Percentiles rank a stretch among this genome's conserved stretches.
These are phyloP conservation scores for Cyclura pinguis DNA, from an alignment of 2,797 vertebrate genomes.

Conservation along the genomic window DNA sequence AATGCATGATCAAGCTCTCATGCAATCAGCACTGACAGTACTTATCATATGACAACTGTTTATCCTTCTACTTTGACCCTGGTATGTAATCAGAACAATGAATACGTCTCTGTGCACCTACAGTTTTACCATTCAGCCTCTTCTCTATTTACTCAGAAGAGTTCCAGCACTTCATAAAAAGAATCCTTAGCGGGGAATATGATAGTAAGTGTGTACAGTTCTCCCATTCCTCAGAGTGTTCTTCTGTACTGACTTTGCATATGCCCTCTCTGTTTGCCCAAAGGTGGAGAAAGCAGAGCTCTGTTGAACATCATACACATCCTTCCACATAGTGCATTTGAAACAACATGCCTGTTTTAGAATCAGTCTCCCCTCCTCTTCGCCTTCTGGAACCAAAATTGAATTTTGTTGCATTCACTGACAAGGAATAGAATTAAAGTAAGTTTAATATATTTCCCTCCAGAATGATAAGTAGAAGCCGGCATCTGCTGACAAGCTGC, in stretches of 20 bases:
- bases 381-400: background rate
- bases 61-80: too few relatives aligned
- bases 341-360: background rate
- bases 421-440: constrained; percentile 42
- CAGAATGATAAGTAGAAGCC: background rate
- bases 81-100: background rate
- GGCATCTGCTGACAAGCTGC: constrained; percentile 43
- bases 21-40: too few relatives aligned
- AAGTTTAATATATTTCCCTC: constrained; percentile 12
- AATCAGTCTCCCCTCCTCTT: background rate
- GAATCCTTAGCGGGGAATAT: background rate
- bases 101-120: background rate
- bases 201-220: background rate
- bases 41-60: too few relatives aligned
- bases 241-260: background rate
- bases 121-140: background rate
- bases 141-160: background rate
- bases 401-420: constrained; percentile 17
- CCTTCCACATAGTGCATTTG: background rate
- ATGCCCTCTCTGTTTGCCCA: background rate
- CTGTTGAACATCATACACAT: background rate
- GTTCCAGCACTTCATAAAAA: background rate
- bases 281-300: background rate
- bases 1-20: too few relatives aligned
- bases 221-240: background rate